Evolutionary conservation across 1,140 invertebrate genomes (phyloP), one percentile per base, ranked within the genome.

Genomic region (Drosophila varians): DNA sequence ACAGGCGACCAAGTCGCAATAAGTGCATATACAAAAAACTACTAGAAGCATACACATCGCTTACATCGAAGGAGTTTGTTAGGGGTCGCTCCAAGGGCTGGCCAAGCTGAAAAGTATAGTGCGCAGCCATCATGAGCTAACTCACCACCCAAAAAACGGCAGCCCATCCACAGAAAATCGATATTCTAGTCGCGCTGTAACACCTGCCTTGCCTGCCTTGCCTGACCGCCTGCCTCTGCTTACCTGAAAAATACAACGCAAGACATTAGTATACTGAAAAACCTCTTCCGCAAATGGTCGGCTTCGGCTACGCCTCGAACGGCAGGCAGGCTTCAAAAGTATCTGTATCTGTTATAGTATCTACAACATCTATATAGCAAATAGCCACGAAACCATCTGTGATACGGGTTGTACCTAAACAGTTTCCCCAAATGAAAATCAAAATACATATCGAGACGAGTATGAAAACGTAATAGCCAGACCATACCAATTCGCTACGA

Each of bases 401-500:
- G 60, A 64, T 64, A 62, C 40, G 58, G 43, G 58, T n/a, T 62
- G 58, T 62, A 64, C 60, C 60, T 64, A 61, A 61, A 61, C 57
- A 34, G 38, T 61, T 61, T 61, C 25, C 25, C 58, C 23, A 36
- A 38, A 61, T 61, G 56, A 64, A 47, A 42, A 42, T 42, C 5
- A 36, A n/a, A 31, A 31, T 31, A 11, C 2, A 31, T 9, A 36
- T 36, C 1, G 2, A 18, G 11, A 18, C 16, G 38, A 16, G 16
- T 18, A 42, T 42, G 38, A 42, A 42, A 9, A 42, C 9, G 38
- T 42, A 38, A 40, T 62, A 64, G 57, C 60, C 38, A 42, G 28
- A 31, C 28, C 21, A 21, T 21, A n/a, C 12, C 36, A 38, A 3
- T 47, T 46, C 55, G 65, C 42, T 66, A 95, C 96, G 95, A 95